A percentile compares a stretch with the other conserved stretches of the same genome.
Evolutionary conservation across 2,797 vertebrate species (phyloP).

Genomic region (Sebastes variabilis): DNA sequence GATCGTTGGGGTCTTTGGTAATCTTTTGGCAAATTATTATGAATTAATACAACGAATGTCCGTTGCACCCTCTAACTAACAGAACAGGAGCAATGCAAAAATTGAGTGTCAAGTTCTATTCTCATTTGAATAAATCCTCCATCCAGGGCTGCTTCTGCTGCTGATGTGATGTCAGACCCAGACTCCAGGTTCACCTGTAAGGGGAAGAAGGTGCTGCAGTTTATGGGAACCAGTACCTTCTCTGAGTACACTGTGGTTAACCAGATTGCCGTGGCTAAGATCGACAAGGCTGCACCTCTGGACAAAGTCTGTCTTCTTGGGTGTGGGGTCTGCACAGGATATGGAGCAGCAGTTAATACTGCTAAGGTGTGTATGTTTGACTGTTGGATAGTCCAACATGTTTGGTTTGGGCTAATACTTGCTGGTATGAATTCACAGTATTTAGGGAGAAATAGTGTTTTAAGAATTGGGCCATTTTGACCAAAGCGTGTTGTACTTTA

Average conservation of each 20-base stretch:
- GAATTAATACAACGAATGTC: too few relatives aligned
- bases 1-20: not conserved
- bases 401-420: not conserved
- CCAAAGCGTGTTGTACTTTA: conserved; percentile 37
- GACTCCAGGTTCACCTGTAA: conserved; percentile 90
- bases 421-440: not conserved
- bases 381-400: not conserved
- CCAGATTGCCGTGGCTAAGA: conserved; percentile 90
- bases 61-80: not conserved
- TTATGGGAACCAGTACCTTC: conserved; percentile 95
- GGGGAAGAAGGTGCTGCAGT: conserved; percentile 90
- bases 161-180: conserved; percentile 81
- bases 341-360: conserved; percentile 92
- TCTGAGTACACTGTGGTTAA: conserved; percentile 93
- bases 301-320: conserved; percentile 95
- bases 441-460: not conserved
- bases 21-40: not conserved
- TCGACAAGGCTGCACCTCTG: conserved; percentile 89
- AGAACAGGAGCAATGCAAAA: not conserved
- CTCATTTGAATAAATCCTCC: not conserved
- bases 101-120: not conserved
- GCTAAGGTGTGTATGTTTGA: conserved; percentile 62
- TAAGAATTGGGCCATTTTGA: not conserved
- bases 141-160: conserved; percentile 57
- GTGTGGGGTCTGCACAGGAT: conserved; percentile 93